Conservation (phyloP, 2,113 vertebrate genomes). For the Heterocephalus glaber region DNA sequence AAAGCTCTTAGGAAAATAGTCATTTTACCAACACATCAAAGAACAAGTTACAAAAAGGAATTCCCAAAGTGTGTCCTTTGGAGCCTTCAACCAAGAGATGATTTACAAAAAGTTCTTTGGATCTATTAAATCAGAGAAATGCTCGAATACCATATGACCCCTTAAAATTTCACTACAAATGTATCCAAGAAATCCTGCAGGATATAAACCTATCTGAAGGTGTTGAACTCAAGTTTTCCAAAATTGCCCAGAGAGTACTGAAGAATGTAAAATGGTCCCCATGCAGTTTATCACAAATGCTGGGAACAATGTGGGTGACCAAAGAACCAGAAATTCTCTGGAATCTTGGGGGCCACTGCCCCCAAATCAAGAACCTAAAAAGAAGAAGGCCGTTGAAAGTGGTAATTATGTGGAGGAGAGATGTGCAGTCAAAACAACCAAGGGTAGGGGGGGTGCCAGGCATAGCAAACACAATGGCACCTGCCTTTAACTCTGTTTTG, state of each 20-base stretch:
- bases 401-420: background rate
- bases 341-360: background rate
- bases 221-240: background rate
- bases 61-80: conserved; percentile 2
- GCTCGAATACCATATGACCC: background rate
- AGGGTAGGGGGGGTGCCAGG: background rate
- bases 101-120: background rate
- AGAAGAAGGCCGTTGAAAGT: background rate
- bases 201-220: conserved; percentile 5
- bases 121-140: conserved; percentile 33
- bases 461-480: background rate
- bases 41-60: conserved; percentile 4
- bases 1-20: conserved; percentile 54
- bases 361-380: conserved; percentile 4
- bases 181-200: background rate
- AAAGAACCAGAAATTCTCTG: conserved; percentile 23
- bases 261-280: background rate
- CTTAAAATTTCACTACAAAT: conserved; percentile 38
- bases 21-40: conserved; percentile 50
- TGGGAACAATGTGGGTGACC: background rate
- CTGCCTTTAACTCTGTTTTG: background rate
- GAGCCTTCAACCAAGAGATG: conserved; percentile 46
- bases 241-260: background rate
- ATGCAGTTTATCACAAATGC: background rate
- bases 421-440: background rate